These are phyloP conservation scores for Gallirallus australis DNA, from an alignment of 2,797 vertebrate genomes.

Conservation along the genomic window DNA sequence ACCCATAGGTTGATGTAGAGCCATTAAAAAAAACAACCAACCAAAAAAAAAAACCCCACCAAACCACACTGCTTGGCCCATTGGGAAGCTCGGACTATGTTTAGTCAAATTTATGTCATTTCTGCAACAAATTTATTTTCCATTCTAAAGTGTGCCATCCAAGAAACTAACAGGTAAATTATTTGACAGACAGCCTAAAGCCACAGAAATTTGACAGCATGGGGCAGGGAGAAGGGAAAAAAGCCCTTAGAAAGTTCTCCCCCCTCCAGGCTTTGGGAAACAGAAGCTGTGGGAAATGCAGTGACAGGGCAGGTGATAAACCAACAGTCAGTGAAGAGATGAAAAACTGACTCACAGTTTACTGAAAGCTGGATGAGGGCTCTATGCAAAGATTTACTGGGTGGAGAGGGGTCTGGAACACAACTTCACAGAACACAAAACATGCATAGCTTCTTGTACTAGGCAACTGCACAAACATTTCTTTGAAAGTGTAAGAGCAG, in stretches of 20 bases:
- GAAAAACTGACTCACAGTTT: background rate
- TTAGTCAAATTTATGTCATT: background rate
- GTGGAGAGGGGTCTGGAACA: background rate
- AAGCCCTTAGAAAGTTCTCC: background rate
- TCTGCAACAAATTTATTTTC: background rate
- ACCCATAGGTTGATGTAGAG: background rate
- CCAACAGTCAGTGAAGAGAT: background rate
- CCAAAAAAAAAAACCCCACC: background rate
- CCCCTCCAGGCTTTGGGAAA: background rate
- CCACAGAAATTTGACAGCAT: background rate
- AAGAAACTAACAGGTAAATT: background rate
- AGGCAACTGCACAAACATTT: background rate
- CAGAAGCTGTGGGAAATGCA: background rate
- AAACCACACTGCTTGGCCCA: background rate
- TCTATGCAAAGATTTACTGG: background rate
- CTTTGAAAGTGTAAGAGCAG: background rate
- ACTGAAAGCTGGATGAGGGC: background rate
- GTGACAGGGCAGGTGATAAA: background rate
- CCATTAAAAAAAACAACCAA: background rate
- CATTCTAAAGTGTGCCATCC: background rate
- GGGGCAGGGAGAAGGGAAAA: background rate
- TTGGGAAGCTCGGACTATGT: background rate
- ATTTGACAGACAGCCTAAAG: background rate
- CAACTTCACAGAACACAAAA: background rate
- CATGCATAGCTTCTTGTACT: background rate